A percentile compares a stretch with the other conserved stretches of the same genome.
Conservation (phyloP, 2,797 vertebrate species). For the Tenualosa thibaudeaui region DNA sequence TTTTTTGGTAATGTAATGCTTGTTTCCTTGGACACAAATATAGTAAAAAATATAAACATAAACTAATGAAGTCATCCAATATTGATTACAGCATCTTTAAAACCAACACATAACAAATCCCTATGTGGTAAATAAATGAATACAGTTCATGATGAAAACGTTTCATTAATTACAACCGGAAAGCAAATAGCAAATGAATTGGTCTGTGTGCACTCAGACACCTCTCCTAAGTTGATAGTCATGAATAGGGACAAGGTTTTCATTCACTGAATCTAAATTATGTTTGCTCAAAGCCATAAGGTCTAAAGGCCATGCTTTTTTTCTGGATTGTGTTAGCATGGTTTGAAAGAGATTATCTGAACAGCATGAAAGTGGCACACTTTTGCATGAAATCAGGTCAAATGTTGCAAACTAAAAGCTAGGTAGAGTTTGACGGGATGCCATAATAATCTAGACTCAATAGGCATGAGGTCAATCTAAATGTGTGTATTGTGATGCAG, state of each 20-base stretch:
- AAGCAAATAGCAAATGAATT: neutral
- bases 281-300: neutral
- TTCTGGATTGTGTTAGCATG: neutral
- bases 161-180: slow-evolving; percentile 12
- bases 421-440: neutral
- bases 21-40: too few relatives aligned
- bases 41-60: too few relatives aligned
- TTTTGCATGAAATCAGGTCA: neutral
- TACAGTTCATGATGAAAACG: neutral
- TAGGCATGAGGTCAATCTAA: neutral
- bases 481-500: neutral
- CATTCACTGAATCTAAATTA: neutral
- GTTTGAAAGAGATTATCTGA: neutral
- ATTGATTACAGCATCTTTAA: neutral
- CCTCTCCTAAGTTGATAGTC: neutral
- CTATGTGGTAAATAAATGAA: neutral
- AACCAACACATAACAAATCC: neutral
- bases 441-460: neutral
- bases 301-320: neutral
- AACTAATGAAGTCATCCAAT: too few relatives aligned
- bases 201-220: neutral
- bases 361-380: neutral
- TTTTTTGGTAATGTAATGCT: too few relatives aligned
- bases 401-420: neutral
- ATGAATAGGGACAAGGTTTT: neutral